Conservation (phyloP, 92 coral and sea anemone genomes). For the Porites lobata region DNA sequence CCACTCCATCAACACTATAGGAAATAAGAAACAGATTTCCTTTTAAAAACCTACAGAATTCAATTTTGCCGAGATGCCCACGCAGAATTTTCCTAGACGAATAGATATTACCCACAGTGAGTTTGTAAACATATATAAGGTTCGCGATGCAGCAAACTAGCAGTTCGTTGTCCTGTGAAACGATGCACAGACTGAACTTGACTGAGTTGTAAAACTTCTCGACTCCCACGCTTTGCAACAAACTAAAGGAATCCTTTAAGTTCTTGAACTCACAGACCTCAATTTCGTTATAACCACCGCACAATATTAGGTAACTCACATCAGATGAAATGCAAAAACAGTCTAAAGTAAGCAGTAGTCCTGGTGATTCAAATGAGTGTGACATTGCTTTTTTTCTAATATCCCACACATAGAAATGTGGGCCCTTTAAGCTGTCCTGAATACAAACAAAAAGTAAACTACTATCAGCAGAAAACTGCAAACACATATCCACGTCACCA, state of each 20-base stretch:
- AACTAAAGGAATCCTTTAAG: background rate
- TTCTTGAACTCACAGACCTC: background rate
- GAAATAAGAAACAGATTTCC: constrained; percentile 46
- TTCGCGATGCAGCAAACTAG: constrained; percentile 1
- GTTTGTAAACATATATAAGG: background rate
- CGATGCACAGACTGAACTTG: background rate
- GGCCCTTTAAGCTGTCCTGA: background rate
- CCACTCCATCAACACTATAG: background rate
- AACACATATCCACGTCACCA: background rate
- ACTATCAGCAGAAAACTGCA: background rate
- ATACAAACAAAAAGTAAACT: background rate
- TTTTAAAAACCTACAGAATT: constrained; percentile 41
- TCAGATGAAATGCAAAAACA: constrained; percentile 6
- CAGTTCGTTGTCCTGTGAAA: background rate
- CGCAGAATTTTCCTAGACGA: background rate
- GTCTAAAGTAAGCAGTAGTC: background rate
- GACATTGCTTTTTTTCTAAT: background rate
- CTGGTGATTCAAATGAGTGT: background rate
- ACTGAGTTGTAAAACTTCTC: background rate
- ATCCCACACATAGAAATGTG: constrained; percentile 16
- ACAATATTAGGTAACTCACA: background rate
- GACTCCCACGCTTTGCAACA: background rate
- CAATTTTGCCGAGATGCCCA: background rate
- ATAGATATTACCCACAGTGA: background rate
- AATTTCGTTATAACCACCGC: background rate